Evolutionary conservation across 2,888 invertebrate species (phyloP).

Genomic region (Brenthis daphne): DNA sequence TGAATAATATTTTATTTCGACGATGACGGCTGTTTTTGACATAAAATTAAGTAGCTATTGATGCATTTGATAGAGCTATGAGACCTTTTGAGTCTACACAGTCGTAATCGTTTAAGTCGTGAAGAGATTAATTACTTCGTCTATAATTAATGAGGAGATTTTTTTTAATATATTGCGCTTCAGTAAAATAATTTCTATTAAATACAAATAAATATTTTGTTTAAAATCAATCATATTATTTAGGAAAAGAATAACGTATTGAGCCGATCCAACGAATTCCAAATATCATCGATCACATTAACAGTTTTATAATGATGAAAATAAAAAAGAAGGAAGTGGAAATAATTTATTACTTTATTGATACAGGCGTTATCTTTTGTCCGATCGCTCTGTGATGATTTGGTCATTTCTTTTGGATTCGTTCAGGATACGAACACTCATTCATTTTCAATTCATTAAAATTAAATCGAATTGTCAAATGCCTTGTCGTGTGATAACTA

Average conservation of each 20-base stretch:
- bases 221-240: background rate
- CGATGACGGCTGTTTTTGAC: conserved; percentile 52
- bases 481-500: conserved; percentile 34
- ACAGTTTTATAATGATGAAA: conserved; percentile 72
- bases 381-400: conserved; percentile 70
- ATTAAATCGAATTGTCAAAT: conserved; percentile 44
- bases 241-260: conserved; percentile 15
- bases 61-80: background rate
- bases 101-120: too few species aligned
- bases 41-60: conserved; percentile 38
- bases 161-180: background rate
- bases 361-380: conserved; percentile 74
- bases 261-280: conserved; percentile 38
- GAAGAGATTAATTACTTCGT: background rate
- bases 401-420: conserved; percentile 62
- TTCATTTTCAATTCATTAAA: conserved; percentile 49
- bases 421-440: conserved; percentile 54
- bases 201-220: too few species aligned
- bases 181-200: background rate
- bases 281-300: conserved; percentile 73
- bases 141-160: background rate
- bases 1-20: conserved; percentile 68
- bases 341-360: conserved; percentile 79
- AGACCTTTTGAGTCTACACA: too few species aligned
- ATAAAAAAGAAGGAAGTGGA: conserved; percentile 67